These are phyloP conservation scores for Onychomys leucogaster DNA, from an alignment of 2,797 vertebrate species.

Conservation along the genomic window DNA sequence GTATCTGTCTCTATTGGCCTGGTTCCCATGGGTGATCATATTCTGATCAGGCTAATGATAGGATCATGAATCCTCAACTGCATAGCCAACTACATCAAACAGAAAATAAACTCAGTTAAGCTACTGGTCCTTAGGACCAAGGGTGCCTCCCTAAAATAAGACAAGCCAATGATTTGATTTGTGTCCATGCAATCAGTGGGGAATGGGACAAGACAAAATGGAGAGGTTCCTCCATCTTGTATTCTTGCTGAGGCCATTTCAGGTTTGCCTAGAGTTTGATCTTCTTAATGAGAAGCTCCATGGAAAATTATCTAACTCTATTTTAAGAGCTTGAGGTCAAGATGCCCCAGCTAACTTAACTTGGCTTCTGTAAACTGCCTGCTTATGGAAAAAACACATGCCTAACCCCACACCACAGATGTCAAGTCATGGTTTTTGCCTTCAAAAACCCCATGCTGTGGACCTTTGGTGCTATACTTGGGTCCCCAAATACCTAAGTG, in stretches of 20 bases:
- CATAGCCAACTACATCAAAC: neutral
- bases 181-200: neutral
- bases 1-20: neutral
- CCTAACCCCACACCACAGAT: neutral
- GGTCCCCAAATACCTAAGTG: too few relatives aligned
- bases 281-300: neutral
- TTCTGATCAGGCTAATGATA: neutral
- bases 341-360: neutral
- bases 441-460: neutral
- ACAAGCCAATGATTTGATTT: neutral
- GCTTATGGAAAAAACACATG: neutral
- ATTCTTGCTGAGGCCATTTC: neutral
- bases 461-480: neutral
- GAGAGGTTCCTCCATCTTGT: neutral
- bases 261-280: neutral
- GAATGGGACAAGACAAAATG: neutral
- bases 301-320: neutral
- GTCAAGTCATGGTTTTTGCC: neutral
- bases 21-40: neutral
- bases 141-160: too few relatives aligned
- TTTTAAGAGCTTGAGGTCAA: neutral
- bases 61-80: neutral
- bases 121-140: neutral
- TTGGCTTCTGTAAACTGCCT: neutral
- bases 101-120: neutral